A percentile compares a stretch with the other conserved stretches of the same genome.
phyloP scores from a whole-genome alignment of 2,113 vertebrate genomes.

The Glareola pratincola region DNA sequence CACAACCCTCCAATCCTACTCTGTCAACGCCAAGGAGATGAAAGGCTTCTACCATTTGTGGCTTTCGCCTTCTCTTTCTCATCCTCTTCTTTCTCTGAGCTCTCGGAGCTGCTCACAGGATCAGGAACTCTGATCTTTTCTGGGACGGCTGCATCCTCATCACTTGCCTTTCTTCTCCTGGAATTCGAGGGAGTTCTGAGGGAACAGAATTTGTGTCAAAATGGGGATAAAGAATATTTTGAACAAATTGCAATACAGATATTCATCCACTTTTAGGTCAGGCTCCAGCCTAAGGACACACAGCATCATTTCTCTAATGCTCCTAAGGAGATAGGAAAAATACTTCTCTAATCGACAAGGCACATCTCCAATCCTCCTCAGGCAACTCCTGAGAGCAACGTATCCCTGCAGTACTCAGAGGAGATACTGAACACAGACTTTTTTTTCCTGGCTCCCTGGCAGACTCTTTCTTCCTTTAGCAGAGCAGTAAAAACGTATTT shows the following conservation, averaged over 20 bases:
- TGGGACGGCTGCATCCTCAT: slow-evolving; percentile 32
- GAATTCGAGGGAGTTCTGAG: slow-evolving; percentile 67
- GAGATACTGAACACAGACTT: background rate
- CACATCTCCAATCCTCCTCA: background rate
- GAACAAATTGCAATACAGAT: background rate
- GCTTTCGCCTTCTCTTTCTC: slow-evolving; percentile 67
- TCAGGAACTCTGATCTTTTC: slow-evolving; percentile 74
- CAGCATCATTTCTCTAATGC: background rate
- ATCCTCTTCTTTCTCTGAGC: slow-evolving; percentile 77
- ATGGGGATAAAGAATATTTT: background rate
- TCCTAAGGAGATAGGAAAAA: background rate
- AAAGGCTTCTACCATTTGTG: slow-evolving; percentile 50
- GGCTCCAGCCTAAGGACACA: background rate
- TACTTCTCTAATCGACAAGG: background rate
- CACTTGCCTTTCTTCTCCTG: slow-evolving; percentile 63
- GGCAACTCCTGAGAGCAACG: background rate
- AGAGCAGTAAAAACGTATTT: background rate
- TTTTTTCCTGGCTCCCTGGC: background rate
- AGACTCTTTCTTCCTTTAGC: background rate
- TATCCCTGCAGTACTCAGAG: background rate
- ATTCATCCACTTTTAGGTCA: background rate
- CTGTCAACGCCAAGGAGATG: background rate
- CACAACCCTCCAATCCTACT: background rate
- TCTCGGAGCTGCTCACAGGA: slow-evolving; percentile 76
- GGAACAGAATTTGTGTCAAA: background rate